These are phyloP conservation scores for Apeira syringaria DNA, from an alignment of 2,888 invertebrate species.

Conservation along the genomic window DNA sequence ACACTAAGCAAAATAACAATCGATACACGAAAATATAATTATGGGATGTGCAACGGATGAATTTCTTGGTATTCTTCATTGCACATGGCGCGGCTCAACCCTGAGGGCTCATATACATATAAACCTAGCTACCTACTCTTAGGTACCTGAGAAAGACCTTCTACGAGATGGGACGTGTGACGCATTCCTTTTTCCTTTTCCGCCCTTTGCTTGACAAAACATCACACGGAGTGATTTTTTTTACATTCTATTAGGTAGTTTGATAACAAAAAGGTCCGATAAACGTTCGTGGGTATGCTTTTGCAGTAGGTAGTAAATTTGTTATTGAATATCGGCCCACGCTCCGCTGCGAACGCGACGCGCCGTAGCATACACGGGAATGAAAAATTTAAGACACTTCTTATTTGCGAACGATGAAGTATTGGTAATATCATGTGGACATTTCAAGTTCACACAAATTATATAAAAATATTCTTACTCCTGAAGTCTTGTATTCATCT, in stretches of 20 bases:
- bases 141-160: neutral
- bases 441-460: too few relatives aligned
- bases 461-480: too few relatives aligned
- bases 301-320: neutral
- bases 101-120: neutral
- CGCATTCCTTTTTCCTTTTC: neutral
- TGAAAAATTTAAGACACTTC: neutral
- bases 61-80: too few relatives aligned
- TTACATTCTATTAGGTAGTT: neutral
- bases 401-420: too few relatives aligned
- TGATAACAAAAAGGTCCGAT: neutral
- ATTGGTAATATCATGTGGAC: too few relatives aligned
- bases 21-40: too few relatives aligned
- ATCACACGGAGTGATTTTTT: neutral
- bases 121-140: neutral
- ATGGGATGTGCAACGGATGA: too few relatives aligned
- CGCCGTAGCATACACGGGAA: neutral
- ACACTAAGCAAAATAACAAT: too few relatives aligned
- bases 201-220: neutral
- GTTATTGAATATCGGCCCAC: neutral
- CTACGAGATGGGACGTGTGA: neutral
- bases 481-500: too few relatives aligned
- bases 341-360: too few relatives aligned
- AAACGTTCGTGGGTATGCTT: neutral
- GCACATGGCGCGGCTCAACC: neutral